Evolutionary conservation across 2,113 vertebrate genomes (phyloP).

Genomic region (Pseudolaguvia tuberculata): DNA sequence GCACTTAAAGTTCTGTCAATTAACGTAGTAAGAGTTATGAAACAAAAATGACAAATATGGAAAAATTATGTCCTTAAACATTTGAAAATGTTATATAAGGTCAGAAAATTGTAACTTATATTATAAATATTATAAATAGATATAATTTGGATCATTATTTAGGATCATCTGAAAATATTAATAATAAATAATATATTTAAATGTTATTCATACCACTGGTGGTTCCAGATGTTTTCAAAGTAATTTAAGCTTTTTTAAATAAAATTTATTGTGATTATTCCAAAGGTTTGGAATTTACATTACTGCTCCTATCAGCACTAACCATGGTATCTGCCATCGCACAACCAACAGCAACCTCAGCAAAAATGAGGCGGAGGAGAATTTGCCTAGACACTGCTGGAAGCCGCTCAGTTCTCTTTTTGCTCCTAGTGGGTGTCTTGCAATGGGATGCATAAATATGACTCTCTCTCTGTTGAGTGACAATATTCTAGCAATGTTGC

Average conservation of each 20-base stretch:
- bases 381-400: not conserved
- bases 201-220: too few species aligned
- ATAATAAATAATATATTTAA: too few species aligned
- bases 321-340: not conserved
- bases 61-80: too few species aligned
- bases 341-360: not conserved
- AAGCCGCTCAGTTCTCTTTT: not conserved
- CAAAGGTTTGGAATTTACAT: not conserved
- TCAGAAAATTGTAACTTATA: too few species aligned
- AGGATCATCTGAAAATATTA: too few species aligned
- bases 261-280: not conserved
- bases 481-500: not conserved
- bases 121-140: too few species aligned
- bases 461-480: not conserved
- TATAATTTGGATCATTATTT: too few species aligned
- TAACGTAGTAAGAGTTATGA: too few species aligned
- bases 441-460: slow-evolving; percentile 4
- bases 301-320: not conserved
- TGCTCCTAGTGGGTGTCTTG: not conserved
- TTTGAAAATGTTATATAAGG: too few species aligned
- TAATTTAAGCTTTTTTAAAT: not conserved
- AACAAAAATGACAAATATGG: too few species aligned
- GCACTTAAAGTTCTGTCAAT: too few species aligned
- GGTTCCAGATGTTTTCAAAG: too few species aligned
- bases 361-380: not conserved